Evolutionary conservation across 2,888 invertebrate species (phyloP).

Genomic region (Agonopterix alstromeriana): DNA sequence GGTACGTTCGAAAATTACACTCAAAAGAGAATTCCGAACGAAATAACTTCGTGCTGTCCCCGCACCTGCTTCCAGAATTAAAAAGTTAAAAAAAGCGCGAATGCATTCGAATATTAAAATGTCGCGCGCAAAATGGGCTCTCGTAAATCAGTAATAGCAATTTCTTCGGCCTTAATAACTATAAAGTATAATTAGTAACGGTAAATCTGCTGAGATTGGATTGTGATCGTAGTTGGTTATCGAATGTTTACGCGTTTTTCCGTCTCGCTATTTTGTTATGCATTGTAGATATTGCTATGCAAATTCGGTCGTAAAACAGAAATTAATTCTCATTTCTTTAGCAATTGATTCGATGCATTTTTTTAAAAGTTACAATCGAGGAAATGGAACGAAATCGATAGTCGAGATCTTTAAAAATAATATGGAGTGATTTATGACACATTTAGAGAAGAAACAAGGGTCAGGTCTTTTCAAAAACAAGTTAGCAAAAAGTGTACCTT

Average conservation of each 20-base stretch:
- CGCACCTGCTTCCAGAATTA: slow-evolving; percentile 61
- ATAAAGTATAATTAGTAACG: slow-evolving; percentile 69
- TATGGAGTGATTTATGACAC: slow-evolving; percentile 12
- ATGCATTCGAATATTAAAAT: slow-evolving; percentile 65
- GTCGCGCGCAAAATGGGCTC: slow-evolving; percentile 60
- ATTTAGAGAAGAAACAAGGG: slow-evolving; percentile 7
- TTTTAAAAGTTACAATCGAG: not conserved
- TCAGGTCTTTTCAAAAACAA: slow-evolving; percentile 8
- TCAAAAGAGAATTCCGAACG: slow-evolving; percentile 34
- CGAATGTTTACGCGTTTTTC: slow-evolving; percentile 53
- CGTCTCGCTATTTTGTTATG: slow-evolving; percentile 23
- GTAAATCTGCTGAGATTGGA: slow-evolving; percentile 46
- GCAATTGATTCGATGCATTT: slow-evolving; percentile 45
- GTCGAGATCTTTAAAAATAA: not conserved
- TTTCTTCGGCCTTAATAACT: slow-evolving; percentile 66
- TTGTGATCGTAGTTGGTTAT: slow-evolving; percentile 30
- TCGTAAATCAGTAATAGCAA: slow-evolving; percentile 65
- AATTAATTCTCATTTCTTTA: slow-evolving; percentile 27
- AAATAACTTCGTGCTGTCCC: slow-evolving; percentile 40
- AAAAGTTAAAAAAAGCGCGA: slow-evolving; percentile 48
- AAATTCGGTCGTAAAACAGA: slow-evolving; percentile 22
- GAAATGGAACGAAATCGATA: not conserved
- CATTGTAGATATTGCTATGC: slow-evolving; percentile 21
- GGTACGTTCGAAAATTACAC: slow-evolving; percentile 45
- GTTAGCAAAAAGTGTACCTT: slow-evolving; percentile 11